Percentiles rank a stretch among this genome's conserved stretches.
These are phyloP conservation scores for Miniopterus natalensis DNA, from an alignment of 2,113 vertebrate genomes.

Conservation along the genomic window DNA sequence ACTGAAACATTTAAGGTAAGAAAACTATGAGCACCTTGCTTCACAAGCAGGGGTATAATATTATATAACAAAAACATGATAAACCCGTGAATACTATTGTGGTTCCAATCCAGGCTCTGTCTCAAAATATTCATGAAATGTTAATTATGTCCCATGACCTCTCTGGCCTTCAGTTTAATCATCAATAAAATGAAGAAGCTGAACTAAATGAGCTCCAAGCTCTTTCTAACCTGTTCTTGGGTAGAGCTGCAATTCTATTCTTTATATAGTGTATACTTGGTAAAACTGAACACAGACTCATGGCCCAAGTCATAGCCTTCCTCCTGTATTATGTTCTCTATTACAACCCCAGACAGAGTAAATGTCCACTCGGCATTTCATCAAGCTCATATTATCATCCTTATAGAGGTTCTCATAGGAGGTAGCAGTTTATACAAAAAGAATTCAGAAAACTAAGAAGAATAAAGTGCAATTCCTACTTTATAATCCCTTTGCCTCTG, in stretches of 20 bases:
- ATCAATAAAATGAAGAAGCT: not conserved
- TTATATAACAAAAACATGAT: not conserved
- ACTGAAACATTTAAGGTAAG: not conserved
- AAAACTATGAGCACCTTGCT: not conserved
- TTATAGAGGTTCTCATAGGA: not conserved
- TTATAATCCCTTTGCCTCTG: not conserved
- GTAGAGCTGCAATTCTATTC: not conserved
- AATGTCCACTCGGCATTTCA: not conserved
- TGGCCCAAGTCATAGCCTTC: not conserved
- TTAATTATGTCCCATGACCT: not conserved
- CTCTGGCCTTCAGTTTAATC: not conserved
- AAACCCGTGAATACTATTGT: not conserved
- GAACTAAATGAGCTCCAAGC: not conserved
- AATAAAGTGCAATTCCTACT: not conserved
- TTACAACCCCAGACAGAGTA: not conserved
- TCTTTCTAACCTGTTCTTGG: not conserved
- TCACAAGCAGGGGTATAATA: not conserved
- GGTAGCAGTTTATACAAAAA: not conserved
- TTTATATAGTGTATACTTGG: not conserved
- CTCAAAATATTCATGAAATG: not conserved
- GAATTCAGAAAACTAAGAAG: not conserved
- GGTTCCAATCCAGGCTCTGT: not conserved
- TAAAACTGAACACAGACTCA: not conserved
- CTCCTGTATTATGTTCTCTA: not conserved
- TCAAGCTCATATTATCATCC: not conserved